A percentile compares a stretch with the other conserved stretches of the same genome.
phyloP scores from a whole-genome alignment of 1,140 invertebrate genomes.

The Physella acuta region DNA sequence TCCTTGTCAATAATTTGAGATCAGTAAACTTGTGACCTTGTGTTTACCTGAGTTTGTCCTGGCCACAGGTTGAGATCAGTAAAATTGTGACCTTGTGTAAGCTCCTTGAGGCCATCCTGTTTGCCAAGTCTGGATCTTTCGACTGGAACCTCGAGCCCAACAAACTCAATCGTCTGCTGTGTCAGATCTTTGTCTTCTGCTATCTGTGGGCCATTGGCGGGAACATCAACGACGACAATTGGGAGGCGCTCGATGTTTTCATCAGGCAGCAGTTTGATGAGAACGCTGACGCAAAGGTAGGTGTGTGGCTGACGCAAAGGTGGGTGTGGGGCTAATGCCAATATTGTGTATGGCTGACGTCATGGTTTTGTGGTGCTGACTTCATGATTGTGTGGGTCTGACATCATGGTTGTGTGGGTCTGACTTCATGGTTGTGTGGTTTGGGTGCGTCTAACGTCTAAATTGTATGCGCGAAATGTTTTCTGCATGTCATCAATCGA shows the following conservation, averaged over 20 bases:
- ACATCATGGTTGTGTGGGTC: no score
- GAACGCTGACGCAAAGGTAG: slow-evolving; percentile 66
- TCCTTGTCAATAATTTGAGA: slow-evolving; percentile 69
- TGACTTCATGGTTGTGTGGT: no score
- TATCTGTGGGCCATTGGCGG: slow-evolving; percentile 82
- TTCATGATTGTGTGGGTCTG: no score
- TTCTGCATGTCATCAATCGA: no score
- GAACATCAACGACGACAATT: slow-evolving; percentile 72
- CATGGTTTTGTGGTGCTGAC: no score
- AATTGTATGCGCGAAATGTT: no score
- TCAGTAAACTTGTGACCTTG: slow-evolving; percentile 69
- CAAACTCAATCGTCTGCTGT: slow-evolving; percentile 64
- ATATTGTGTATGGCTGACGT: no score
- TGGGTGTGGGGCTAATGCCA: no score
- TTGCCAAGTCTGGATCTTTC: slow-evolving; percentile 55
- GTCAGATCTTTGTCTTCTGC: slow-evolving; percentile 73
- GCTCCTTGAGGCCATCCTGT: slow-evolving; percentile 71
- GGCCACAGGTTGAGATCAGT: slow-evolving; percentile 73
- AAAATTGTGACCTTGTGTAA: slow-evolving; percentile 75
- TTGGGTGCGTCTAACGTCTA: no score
- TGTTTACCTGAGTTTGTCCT: background rate
- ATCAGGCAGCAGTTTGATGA: slow-evolving; percentile 72
- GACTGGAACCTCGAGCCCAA: slow-evolving; percentile 58
- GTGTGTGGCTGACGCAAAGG: slow-evolving; percentile 2
- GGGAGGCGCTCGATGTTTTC: slow-evolving; percentile 71